A percentile compares a stretch with the other conserved stretches of the same genome.
phyloP scores from a whole-genome alignment of 2,888 invertebrate species.

The Dorcus hopei region DNA sequence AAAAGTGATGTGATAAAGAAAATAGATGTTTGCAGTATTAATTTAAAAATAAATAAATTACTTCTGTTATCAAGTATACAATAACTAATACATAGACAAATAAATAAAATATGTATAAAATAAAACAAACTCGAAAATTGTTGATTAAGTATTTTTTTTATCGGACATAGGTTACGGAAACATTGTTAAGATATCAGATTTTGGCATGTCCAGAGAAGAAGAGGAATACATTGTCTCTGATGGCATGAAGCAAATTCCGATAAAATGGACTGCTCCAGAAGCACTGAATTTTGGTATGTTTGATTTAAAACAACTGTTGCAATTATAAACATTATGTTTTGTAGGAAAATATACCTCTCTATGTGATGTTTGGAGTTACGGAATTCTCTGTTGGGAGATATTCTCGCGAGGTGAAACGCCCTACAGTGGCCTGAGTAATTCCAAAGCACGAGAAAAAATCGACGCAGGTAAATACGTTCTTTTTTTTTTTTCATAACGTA shows the following conservation, averaged over 20 bases:
- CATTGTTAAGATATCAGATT: conserved; percentile 94
- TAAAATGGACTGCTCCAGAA: conserved; percentile 98
- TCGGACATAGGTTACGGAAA: conserved; percentile 64
- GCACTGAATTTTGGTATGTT: conserved; percentile 84
- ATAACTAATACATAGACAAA: no score
- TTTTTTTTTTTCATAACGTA: no score
- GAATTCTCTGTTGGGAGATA: conserved; percentile 95
- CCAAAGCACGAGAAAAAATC: conserved; percentile 89
- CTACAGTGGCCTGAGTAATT: conserved; percentile 91
- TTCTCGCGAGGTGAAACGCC: conserved; percentile 92
- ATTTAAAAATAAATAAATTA: no score
- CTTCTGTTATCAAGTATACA: no score
- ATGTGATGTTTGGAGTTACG: conserved; percentile 97
- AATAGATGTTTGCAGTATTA: neutral
- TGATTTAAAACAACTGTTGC: neutral
- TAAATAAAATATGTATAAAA: no score
- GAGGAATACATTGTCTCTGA: conserved; percentile 96
- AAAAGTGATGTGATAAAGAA: neutral
- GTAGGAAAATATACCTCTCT: conserved; percentile 88
- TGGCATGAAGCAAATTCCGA: conserved; percentile 97
- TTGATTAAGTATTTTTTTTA: no score
- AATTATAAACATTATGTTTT: conserved; percentile 22
- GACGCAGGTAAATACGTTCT: conserved; percentile 67
- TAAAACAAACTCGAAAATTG: neutral
- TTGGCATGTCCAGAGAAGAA: conserved; percentile 96